Conservation (phyloP, 2,888 invertebrate species). For the Ichneumoninae sp. region DNA sequence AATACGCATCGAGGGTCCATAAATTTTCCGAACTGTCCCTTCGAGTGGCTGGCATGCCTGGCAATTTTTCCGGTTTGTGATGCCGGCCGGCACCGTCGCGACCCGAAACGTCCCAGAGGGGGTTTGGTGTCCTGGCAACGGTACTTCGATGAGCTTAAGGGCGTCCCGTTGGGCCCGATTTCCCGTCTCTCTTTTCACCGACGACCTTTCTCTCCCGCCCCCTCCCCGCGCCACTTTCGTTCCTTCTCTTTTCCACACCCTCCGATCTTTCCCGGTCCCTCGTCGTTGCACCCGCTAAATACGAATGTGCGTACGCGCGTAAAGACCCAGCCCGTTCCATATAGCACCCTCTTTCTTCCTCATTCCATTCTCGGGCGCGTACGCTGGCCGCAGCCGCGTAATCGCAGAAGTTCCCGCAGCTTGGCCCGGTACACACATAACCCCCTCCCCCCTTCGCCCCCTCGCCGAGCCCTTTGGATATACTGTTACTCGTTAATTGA, state of each 20-base stretch:
- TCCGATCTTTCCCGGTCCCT: slow-evolving; percentile 16
- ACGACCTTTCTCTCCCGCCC: slow-evolving; percentile 13
- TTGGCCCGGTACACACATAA: slow-evolving; percentile 51
- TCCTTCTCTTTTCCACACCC: not conserved
- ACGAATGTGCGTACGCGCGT: slow-evolving; percentile 21
- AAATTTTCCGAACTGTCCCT: slow-evolving; percentile 62
- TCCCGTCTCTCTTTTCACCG: slow-evolving; percentile 51
- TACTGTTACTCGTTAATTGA: slow-evolving; percentile 76
- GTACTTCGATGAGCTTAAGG: slow-evolving; percentile 72
- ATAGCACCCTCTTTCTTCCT: slow-evolving; percentile 15
- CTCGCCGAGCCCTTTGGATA: slow-evolving; percentile 37
- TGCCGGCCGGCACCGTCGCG: slow-evolving; percentile 57
- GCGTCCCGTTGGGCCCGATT: slow-evolving; percentile 67
- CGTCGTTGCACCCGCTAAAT: slow-evolving; percentile 8
- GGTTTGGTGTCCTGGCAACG: slow-evolving; percentile 68
- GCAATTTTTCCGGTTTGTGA: slow-evolving; percentile 65
- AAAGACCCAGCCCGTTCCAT: not conserved
- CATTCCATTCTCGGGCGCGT: slow-evolving; percentile 5
- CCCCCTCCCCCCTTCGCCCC: slow-evolving; percentile 17
- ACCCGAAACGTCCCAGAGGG: slow-evolving; percentile 67
- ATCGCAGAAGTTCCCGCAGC: slow-evolving; percentile 60
- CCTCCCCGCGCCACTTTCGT: not conserved
- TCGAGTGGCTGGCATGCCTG: slow-evolving; percentile 59
- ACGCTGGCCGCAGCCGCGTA: slow-evolving; percentile 44
- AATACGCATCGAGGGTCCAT: slow-evolving; percentile 58